Percentiles rank a stretch among this genome's conserved stretches.
Evolutionary conservation across 2,797 vertebrate genomes (phyloP).

Genomic region (Thripadectes ignobilis): DNA sequence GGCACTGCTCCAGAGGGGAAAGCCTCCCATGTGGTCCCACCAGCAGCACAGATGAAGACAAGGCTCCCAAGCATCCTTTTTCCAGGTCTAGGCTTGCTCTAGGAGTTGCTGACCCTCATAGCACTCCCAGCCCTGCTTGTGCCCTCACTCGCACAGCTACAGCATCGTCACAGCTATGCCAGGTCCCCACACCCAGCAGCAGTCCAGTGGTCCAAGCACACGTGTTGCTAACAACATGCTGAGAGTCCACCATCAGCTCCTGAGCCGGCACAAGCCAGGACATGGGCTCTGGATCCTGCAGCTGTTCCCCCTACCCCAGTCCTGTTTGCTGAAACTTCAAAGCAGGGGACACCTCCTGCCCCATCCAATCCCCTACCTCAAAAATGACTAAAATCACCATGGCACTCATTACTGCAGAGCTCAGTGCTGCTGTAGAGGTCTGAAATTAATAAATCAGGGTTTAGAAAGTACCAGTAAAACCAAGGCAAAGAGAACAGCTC

Average conservation of each 20-base stretch:
- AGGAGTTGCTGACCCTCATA: neutral
- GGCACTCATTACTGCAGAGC: neutral
- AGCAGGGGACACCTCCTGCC: neutral
- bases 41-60: neutral
- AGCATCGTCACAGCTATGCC: fast-evolving
- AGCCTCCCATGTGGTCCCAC: neutral
- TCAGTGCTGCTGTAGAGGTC: neutral
- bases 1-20: neutral
- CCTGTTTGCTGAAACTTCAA: neutral
- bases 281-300: neutral
- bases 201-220: fast-evolving
- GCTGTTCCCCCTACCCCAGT: neutral
- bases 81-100: neutral
- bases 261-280: neutral
- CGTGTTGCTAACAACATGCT: neutral
- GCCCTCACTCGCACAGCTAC: neutral
- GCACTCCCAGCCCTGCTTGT: neutral
- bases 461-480: neutral
- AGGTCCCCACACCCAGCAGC: neutral
- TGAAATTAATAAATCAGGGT: neutral
- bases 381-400: neutral
- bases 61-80: neutral
- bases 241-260: neutral
- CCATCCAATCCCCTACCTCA: neutral
- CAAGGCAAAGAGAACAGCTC: neutral